Percentiles rank a stretch among this genome's conserved stretches.
Evolutionary conservation across 2,797 vertebrate genomes (phyloP).

Genomic region (Enteromius paludinosus): DNA sequence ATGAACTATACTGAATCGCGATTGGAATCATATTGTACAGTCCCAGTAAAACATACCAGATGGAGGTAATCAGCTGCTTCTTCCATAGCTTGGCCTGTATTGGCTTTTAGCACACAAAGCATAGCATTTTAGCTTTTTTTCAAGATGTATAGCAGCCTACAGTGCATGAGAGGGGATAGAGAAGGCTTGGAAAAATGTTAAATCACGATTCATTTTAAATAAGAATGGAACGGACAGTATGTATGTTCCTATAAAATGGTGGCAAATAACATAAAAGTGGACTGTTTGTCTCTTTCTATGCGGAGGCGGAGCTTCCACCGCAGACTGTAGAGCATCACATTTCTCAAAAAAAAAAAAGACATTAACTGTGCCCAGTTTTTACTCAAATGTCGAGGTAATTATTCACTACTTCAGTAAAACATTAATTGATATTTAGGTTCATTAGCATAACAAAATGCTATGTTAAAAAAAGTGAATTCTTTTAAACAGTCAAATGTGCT

Average conservation of each 20-base stretch:
- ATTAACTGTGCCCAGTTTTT: neutral
- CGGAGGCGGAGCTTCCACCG: neutral
- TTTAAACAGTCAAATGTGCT: neutral
- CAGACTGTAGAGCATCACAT: neutral
- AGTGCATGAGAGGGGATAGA: rapidly evolving
- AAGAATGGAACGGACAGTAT: neutral
- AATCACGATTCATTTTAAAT: neutral
- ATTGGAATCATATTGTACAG: neutral
- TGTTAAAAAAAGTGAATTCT: neutral
- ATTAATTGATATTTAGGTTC: neutral
- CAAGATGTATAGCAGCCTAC: neutral
- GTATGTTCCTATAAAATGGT: neutral
- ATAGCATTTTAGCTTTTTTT: neutral
- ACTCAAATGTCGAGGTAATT: neutral
- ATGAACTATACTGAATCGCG: neutral
- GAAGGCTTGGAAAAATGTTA: neutral
- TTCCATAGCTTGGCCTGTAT: neutral
- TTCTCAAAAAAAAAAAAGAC: neutral
- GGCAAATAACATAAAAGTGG: neutral
- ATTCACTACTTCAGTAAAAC: neutral
- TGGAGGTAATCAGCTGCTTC: neutral
- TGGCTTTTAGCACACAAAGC: neutral
- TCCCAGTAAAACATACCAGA: neutral
- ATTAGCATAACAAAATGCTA: slow-evolving; percentile 2
- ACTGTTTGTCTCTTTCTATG: neutral